Percentiles rank a stretch among this genome's conserved stretches.
These are phyloP conservation scores for Mormyrus hasselquistii DNA, from an alignment of 2,797 vertebrate species.

Conservation along the genomic window DNA sequence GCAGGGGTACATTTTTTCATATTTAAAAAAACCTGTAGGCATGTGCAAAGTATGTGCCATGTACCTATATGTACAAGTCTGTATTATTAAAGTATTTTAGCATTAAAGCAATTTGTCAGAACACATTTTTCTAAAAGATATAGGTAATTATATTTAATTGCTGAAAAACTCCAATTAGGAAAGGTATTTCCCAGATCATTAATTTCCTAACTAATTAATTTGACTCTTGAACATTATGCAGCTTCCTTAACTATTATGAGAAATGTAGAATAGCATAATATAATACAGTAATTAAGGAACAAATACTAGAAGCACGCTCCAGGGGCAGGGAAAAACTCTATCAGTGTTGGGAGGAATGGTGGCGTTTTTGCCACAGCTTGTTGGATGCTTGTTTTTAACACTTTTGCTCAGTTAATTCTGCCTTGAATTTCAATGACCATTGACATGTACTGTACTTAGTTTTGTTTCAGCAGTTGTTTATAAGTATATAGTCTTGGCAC, in stretches of 20 bases:
- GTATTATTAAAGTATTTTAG: neutral
- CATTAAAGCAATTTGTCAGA: neutral
- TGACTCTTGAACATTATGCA: conserved; percentile 5
- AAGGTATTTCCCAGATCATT: conserved; percentile 7
- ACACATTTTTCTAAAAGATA: conserved; percentile 10
- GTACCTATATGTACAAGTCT: neutral
- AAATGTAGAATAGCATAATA: neutral
- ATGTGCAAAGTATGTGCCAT: neutral
- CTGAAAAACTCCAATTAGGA: conserved; percentile 11
- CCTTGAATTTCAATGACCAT: neutral
- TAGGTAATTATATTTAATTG: neutral
- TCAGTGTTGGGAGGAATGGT: neutral
- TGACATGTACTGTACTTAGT: neutral
- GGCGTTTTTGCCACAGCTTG: neutral
- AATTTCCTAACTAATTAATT: neutral
- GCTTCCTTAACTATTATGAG: conserved; percentile 11
- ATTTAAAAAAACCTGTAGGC: neutral
- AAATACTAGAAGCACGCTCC: neutral
- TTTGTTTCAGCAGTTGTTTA: conserved; percentile 2
- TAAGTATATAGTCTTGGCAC: neutral
- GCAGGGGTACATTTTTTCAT: neutral
- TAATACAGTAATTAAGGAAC: conserved; percentile 9
- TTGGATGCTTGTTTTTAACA: neutral
- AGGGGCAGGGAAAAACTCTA: neutral
- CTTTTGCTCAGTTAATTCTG: neutral